Evolutionary conservation across 1,140 invertebrate genomes (phyloP), one percentile per base, ranked within the genome.

Genomic region (Condylostylus longicornis): DNA sequence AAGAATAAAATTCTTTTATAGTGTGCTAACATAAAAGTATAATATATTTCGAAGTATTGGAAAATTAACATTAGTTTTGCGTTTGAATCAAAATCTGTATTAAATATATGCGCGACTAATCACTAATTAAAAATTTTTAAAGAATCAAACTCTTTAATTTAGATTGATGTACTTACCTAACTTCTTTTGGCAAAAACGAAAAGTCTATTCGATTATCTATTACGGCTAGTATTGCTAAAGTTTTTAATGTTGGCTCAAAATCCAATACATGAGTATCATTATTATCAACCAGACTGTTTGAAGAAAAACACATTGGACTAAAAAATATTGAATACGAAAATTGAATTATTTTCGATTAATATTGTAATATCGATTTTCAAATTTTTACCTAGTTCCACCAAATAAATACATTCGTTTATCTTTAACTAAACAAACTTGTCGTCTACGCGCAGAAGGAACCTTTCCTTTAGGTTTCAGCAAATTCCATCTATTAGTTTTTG

Each of bases 211-310:
- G 69, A 47, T 78, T 47, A 42, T 74, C 63, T 27, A 76, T 53
- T 9, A 82, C 74, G 38, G 64, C 58, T 29, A 78, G 52, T 20
- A 79, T 70, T 47, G 72, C 69, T 8, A 83, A 54, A 1, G 75
- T 80, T 51, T 75, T 80, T 12, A 85, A 60, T 6, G 69, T 70
- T 14, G 80, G 79, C 42, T 69, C 66, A 53, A 82, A 77, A 54
- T 86, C 81, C 22, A 86, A 55, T 23, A 84, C 67, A 57, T 79
- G 72, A 37, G 82, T 67, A 60, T 85, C 82, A 57, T 77, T 78
- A 49, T 82, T 80, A 50, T 85, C 82, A 38, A 76, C 70, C 6
- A 83, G 50, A n/a, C 42, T 28, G 53, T 49, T 38, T 9, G 50
- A 7, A 8, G 23, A 25, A 25, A 25, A 25, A 25, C 7, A 25